Percentiles rank a stretch among this genome's conserved stretches.
These are phyloP conservation scores for Eremophila alpestris DNA, from an alignment of 2,797 vertebrate species.

Conservation along the genomic window DNA sequence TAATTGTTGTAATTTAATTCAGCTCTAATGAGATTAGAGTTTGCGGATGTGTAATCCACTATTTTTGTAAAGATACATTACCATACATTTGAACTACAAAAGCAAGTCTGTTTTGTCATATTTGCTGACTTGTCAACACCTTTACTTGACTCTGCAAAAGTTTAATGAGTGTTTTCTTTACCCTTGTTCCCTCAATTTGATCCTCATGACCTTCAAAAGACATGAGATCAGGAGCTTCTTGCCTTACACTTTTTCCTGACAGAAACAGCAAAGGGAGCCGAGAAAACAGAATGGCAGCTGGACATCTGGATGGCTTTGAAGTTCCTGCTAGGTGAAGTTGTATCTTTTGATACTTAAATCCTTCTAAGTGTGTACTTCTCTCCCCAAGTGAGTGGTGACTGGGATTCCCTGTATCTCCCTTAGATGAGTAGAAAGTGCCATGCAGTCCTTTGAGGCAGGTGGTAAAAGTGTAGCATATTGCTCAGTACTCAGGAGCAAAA, in stretches of 20 bases:
- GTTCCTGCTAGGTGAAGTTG: neutral
- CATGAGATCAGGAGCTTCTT: neutral
- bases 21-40: neutral
- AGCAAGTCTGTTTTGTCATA: neutral
- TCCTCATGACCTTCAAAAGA: neutral
- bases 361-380: neutral
- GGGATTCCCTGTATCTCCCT: neutral
- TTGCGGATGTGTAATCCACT: neutral
- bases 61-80: neutral
- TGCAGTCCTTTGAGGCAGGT: neutral
- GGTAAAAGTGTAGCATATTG: neutral
- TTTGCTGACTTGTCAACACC: neutral
- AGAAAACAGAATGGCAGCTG: neutral
- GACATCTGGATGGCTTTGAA: neutral
- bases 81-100: neutral
- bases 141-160: neutral
- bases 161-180: neutral
- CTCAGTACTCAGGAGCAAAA: neutral
- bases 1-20: conserved; percentile 4
- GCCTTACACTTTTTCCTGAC: neutral
- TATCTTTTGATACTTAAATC: neutral
- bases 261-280: neutral
- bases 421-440: neutral
- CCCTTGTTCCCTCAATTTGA: neutral
- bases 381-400: neutral